These are phyloP conservation scores for Lacerta bilineata DNA, from an alignment of 2,797 vertebrate species.

Conservation along the genomic window DNA sequence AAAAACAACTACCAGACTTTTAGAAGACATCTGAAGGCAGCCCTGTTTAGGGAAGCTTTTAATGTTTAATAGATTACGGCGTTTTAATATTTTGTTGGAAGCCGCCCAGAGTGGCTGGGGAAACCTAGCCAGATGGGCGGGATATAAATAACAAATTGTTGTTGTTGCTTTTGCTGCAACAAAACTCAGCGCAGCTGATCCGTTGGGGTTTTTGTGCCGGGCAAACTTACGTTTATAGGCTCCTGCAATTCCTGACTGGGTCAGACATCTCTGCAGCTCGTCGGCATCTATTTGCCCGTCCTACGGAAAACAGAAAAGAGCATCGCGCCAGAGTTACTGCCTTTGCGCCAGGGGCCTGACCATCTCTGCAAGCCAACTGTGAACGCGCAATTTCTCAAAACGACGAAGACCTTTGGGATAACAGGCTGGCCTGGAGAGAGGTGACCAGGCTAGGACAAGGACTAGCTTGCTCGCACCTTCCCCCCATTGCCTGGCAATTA, in stretches of 20 bases:
- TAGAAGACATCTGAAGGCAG: too few relatives aligned
- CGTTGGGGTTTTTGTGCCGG: background rate
- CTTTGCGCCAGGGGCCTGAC: background rate
- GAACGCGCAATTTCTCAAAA: background rate
- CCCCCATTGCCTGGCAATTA: too few relatives aligned
- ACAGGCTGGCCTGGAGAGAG: too few relatives aligned
- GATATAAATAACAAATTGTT: too few relatives aligned
- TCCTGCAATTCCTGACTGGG: conserved; percentile 91
- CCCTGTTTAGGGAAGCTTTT: too few relatives aligned
- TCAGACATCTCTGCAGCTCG: conserved; percentile 94
- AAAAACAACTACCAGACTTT: too few relatives aligned
- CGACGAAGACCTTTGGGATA: too few relatives aligned
- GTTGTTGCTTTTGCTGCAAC: background rate
- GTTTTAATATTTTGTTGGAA: too few relatives aligned
- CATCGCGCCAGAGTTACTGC: conserved; percentile 52
- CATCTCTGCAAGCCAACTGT: background rate
- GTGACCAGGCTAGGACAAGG: background rate
- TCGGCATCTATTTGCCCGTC: conserved; percentile 95
- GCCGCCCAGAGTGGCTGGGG: too few relatives aligned
- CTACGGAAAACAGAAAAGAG: conserved; percentile 76
- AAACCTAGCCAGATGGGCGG: too few relatives aligned
- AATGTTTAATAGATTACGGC: too few relatives aligned
- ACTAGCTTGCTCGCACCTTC: background rate
- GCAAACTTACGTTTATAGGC: conserved; percentile 90
- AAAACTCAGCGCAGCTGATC: background rate